Evolutionary conservation across 2,888 invertebrate species (phyloP).

Genomic region (Lasioglossum vierecki): DNA sequence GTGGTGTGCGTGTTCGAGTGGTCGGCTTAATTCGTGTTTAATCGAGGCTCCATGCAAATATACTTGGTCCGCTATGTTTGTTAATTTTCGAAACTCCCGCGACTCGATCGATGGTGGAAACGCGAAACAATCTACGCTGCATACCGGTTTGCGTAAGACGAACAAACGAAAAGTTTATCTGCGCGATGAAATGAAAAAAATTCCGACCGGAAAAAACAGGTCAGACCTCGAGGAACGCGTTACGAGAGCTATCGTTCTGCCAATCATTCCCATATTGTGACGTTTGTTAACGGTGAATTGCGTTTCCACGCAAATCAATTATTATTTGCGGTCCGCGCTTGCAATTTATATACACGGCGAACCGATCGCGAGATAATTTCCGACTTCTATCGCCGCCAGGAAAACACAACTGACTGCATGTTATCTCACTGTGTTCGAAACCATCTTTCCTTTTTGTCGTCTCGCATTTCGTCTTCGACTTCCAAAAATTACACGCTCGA

Average conservation of each 20-base stretch:
- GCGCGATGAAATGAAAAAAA: not conserved
- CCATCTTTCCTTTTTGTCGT: no score
- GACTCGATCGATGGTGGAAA: not conserved
- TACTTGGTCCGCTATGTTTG: not conserved
- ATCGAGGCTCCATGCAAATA: not conserved
- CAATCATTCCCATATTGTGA: not conserved
- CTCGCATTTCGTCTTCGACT: no score
- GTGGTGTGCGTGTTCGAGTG: not conserved
- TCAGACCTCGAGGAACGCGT: not conserved
- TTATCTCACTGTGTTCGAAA: not conserved
- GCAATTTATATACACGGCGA: not conserved
- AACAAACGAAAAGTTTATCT: conserved; percentile 2
- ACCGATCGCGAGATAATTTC: not conserved
- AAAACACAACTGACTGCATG: not conserved
- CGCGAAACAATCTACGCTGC: not conserved
- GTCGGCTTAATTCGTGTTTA: not conserved
- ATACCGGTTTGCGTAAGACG: not conserved
- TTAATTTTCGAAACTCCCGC: not conserved
- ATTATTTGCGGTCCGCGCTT: not conserved
- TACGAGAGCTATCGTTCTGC: not conserved
- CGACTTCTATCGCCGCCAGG: not conserved
- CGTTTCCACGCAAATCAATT: not conserved
- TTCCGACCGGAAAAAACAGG: not conserved
- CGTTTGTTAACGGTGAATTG: not conserved
- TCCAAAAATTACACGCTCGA: no score